Evolutionary conservation across 2,888 invertebrate genomes (phyloP), one percentile per base, ranked within the genome.

Genomic region (Arctia plantaginis): DNA sequence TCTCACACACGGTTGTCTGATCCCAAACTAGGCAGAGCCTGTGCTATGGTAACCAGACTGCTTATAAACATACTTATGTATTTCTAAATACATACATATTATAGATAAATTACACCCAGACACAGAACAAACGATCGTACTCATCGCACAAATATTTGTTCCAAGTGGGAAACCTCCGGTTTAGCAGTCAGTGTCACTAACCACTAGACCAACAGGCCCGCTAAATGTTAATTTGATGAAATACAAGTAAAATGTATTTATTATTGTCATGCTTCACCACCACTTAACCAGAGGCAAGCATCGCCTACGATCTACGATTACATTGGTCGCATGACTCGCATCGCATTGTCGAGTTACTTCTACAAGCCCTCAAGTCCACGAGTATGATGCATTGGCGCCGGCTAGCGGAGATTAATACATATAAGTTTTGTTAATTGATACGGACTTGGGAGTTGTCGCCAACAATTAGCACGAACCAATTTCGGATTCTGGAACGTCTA

Each of bases 401-500:
- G 85, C 87, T 83, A 83, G 85, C 80, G 88, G 88, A 90, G 91
- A 93, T 93, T 92, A 93, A 92, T 90, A 59, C n/a, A 13, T 27
- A 90, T 90, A 90, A 89, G 92, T 93, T 94, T 93, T 91, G 88
- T 93, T 94, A 94, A 95, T 94, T 94, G 90, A 90, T 88, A 90
- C 87, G 88, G 87, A 90, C 90, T 92, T 91, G 89, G 86, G 84
- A 87, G 87, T 82, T 89, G 90, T 88, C 88, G 86, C 83, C 86
- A 83, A 81, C 91, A 92, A 94, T 93, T 93, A 91, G 85, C 86
- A 74, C 81, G 82, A 71, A 85, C 90, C 89, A 91, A 89, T 90
- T 92, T 91, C 90, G 88, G 88, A 90, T 91, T 90, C 89, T 92
- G 90, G 91, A 89, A 82, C 92, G 85, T 85, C 89, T 93, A 93